Conservation (phyloP, 2,888 invertebrate genomes). For the Nyleta sp. region DNA sequence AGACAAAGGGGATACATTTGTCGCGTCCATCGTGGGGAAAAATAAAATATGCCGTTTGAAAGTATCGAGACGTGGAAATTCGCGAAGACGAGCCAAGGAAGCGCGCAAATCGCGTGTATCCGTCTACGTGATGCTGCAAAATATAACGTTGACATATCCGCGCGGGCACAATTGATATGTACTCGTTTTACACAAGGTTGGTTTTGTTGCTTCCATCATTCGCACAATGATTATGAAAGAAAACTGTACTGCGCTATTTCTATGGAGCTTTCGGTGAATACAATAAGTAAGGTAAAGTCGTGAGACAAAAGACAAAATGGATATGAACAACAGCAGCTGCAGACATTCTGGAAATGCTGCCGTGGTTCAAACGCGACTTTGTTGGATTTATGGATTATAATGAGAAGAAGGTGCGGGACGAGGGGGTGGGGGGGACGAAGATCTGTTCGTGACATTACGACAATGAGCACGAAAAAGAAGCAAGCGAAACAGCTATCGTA, state of each 20-base stretch:
- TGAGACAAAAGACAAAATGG: slow-evolving; percentile 75
- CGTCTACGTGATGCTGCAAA: slow-evolving; percentile 44
- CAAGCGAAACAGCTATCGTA: slow-evolving; percentile 76
- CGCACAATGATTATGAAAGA: slow-evolving; percentile 63
- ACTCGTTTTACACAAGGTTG: slow-evolving; percentile 59
- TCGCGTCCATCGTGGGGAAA: slow-evolving; percentile 25
- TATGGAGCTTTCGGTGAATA: slow-evolving; percentile 63
- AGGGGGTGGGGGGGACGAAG: slow-evolving; percentile 27
- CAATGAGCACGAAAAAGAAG: slow-evolving; percentile 78
- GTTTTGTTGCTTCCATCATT: slow-evolving; percentile 59
- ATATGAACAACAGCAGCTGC: slow-evolving; percentile 70
- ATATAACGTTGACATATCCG: slow-evolving; percentile 52
- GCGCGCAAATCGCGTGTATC: slow-evolving; percentile 46
- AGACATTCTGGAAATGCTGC: slow-evolving; percentile 67
- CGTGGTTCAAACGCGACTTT: slow-evolving; percentile 75
- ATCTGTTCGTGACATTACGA: slow-evolving; percentile 78
- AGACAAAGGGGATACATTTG: slow-evolving; percentile 30
- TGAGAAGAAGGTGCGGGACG: slow-evolving; percentile 69
- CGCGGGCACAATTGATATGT: slow-evolving; percentile 49
- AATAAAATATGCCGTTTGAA: slow-evolving; percentile 46
- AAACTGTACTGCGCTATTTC: slow-evolving; percentile 60
- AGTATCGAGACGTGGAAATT: slow-evolving; percentile 44
- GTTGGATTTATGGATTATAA: slow-evolving; percentile 80
- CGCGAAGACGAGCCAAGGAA: slow-evolving; percentile 45
- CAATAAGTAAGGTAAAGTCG: slow-evolving; percentile 70